These are phyloP conservation scores for Montipora foliosa DNA, from an alignment of 64 coral and sea anemone genomes.

Conservation along the genomic window DNA sequence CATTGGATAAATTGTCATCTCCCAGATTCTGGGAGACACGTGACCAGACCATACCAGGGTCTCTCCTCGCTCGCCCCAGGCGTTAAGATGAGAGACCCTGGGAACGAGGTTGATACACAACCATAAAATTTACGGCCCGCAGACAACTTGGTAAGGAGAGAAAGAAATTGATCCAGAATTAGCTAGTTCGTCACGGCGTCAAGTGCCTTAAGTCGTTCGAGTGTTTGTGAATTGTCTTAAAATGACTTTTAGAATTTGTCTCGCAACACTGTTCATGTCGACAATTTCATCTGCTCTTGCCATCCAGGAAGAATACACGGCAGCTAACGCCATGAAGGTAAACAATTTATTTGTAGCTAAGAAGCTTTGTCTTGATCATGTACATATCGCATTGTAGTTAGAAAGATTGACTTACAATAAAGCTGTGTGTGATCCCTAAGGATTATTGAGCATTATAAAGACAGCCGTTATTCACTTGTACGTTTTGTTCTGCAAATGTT, in stretches of 20 bases:
- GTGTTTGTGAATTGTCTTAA: slow-evolving; percentile 46
- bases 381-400: neutral
- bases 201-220: slow-evolving; percentile 28
- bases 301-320: neutral
- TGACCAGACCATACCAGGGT: too few species aligned
- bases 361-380: neutral
- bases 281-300: slow-evolving; percentile 26
- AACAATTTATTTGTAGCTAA: neutral
- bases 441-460: neutral
- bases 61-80: too few species aligned
- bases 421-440: neutral
- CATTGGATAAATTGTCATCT: too few species aligned
- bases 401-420: too few species aligned
- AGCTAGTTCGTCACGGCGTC: neutral
- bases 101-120: neutral
- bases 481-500: too few species aligned
- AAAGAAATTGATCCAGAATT: neutral
- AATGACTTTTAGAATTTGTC: slow-evolving; percentile 33
- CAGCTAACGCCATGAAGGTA: neutral
- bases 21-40: too few species aligned
- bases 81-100: too few species aligned
- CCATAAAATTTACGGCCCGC: neutral
- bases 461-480: neutral
- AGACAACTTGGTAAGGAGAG: neutral
- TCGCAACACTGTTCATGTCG: slow-evolving; percentile 9